Evolutionary conservation across 2,888 invertebrate species (phyloP).

Genomic region (Pollenia griseotomentosa): DNA sequence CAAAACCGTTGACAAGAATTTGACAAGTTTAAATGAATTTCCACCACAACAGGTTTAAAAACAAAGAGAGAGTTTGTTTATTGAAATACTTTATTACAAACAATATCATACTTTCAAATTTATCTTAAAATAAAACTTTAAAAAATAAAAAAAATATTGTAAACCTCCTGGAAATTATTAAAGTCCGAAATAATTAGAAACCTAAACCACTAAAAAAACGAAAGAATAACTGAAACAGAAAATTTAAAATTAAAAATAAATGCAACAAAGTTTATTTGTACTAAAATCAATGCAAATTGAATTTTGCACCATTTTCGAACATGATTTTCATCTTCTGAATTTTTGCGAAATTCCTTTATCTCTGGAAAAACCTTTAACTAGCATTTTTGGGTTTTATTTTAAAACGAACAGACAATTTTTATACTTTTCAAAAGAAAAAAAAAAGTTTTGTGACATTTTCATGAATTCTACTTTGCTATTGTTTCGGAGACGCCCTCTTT

Average conservation of each 20-base stretch:
- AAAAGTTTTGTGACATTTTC: neutral
- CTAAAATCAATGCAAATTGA: slow-evolving; percentile 8
- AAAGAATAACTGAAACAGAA: neutral
- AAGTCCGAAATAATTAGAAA: no score
- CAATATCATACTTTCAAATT: no score
- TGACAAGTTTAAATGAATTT: no score
- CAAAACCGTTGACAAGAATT: no score
- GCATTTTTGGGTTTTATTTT: neutral
- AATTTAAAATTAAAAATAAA: neutral
- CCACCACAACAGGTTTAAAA: no score
- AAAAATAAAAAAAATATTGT: no score
- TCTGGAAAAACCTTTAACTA: neutral
- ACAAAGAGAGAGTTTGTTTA: no score
- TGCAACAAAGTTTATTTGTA: neutral
- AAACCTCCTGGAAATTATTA: no score
- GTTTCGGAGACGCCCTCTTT: neutral
- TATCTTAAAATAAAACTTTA: no score
- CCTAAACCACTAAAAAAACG: neutral
- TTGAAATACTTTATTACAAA: no score
- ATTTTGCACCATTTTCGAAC: neutral
- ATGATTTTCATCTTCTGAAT: neutral
- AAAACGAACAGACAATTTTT: neutral
- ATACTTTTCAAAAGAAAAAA: neutral
- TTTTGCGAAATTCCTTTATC: neutral
- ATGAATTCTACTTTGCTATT: slow-evolving; percentile 18